Conservation (phyloP, 2,113 vertebrate species). For the Melospiza georgiana region DNA sequence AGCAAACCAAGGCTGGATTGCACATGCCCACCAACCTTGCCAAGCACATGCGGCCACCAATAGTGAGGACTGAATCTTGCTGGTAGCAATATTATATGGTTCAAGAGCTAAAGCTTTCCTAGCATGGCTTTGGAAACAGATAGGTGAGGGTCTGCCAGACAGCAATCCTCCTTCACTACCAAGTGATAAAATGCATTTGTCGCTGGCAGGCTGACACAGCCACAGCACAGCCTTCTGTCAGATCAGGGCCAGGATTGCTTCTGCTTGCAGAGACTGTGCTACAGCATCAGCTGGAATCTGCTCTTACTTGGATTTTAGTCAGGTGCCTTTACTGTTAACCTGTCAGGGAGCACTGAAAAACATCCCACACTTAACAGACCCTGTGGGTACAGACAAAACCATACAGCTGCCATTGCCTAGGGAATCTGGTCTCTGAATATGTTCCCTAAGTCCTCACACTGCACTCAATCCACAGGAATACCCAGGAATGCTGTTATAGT, state of each 20-base stretch:
- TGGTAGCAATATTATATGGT: not conserved
- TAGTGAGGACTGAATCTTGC: not conserved
- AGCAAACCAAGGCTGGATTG: not conserved
- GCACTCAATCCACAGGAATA: not conserved
- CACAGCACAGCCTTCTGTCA: not conserved
- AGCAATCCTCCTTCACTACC: not conserved
- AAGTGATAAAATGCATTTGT: not conserved
- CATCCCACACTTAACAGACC: not conserved
- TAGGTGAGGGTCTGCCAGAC: not conserved
- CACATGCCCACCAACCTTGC: not conserved
- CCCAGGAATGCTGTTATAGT: not conserved
- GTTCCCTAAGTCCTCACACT: accelerated
- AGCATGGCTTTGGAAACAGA: not conserved
- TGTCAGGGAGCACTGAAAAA: not conserved
- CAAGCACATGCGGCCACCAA: not conserved
- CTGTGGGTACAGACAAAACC: not conserved
- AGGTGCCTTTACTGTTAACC: not conserved
- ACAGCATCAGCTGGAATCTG: not conserved
- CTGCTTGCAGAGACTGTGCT: not conserved
- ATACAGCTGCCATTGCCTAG: not conserved
- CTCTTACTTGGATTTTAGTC: not conserved
- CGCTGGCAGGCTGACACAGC: not conserved
- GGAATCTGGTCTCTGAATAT: not conserved
- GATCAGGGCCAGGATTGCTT: not conserved
- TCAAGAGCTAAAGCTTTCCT: not conserved